These are phyloP conservation scores for Cistogaster globosa DNA, from an alignment of 2,888 invertebrate genomes.

Conservation along the genomic window DNA sequence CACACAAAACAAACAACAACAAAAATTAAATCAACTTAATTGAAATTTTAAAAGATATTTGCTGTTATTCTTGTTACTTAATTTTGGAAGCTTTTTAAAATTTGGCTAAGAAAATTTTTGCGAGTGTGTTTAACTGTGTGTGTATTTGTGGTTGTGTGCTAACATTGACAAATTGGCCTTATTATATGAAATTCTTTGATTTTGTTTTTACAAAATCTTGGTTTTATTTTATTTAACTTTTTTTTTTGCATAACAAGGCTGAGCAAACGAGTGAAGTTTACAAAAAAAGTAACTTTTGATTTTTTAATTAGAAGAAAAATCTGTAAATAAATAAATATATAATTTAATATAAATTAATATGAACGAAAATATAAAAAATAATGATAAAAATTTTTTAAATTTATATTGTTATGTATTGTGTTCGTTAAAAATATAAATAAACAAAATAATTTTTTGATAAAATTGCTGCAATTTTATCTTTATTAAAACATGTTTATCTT, in stretches of 20 bases:
- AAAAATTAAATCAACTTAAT: constrained; percentile 41
- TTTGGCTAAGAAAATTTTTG: constrained; percentile 5
- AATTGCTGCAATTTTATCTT: too few relatives aligned
- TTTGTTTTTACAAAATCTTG: constrained; percentile 27
- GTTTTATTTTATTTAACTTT: too few relatives aligned
- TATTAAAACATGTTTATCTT: too few relatives aligned
- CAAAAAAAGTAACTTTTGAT: constrained; percentile 3
- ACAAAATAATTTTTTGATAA: too few relatives aligned
- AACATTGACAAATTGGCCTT: constrained; percentile 20
- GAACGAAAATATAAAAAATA: too few relatives aligned
- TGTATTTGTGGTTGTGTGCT: background rate
- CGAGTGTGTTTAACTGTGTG: background rate
- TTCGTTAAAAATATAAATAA: background rate
- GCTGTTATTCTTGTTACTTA: constrained; percentile 41
- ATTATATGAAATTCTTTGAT: constrained; percentile 59
- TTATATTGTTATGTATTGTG: constrained; percentile 16
- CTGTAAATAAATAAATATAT: too few relatives aligned
- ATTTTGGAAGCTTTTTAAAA: constrained; percentile 11
- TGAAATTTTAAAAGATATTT: constrained; percentile 36
- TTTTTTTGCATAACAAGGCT: constrained; percentile 4
- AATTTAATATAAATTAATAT: background rate
- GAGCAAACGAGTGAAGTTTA: constrained; percentile 8
- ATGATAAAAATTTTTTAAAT: background rate
- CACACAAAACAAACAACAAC: background rate
- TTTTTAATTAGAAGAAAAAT: background rate